Percentiles rank a stretch among this genome's conserved stretches.
Conservation (phyloP, 2,888 invertebrate species). For the Tenthredo mesomela region DNA sequence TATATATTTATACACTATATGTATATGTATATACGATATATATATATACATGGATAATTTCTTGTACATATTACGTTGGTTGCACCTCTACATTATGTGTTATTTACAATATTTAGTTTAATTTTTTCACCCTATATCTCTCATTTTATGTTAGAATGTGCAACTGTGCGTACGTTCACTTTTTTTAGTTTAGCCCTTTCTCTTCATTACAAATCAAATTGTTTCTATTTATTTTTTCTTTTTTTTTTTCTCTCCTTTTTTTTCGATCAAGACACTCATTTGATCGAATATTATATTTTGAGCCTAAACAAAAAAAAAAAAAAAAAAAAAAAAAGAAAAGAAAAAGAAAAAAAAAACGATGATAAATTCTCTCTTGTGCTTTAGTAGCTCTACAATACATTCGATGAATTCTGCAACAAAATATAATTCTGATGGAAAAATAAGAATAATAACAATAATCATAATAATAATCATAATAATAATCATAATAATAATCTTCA, state of each 20-base stretch:
- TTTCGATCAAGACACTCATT: background rate
- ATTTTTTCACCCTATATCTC: slow-evolving; percentile 55
- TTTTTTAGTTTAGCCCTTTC: slow-evolving; percentile 7
- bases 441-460: background rate
- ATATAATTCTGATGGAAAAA: background rate
- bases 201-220: slow-evolving; percentile 14
- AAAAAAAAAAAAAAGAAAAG: background rate
- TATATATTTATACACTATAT: slow-evolving; percentile 64
- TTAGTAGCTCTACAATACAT: background rate
- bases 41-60: slow-evolving; percentile 59
- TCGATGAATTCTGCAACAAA: slow-evolving; percentile 24
- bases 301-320: too few relatives aligned
- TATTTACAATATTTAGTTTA: slow-evolving; percentile 64
- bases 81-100: slow-evolving; percentile 53
- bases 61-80: slow-evolving; percentile 56
- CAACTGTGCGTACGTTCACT: slow-evolving; percentile 65
- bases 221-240: background rate
- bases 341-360: slow-evolving; percentile 9
- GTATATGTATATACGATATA: slow-evolving; percentile 61
- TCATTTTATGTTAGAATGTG: slow-evolving; percentile 61
- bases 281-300: background rate
- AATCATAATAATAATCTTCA: background rate
- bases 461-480: background rate
- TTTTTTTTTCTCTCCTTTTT: background rate
- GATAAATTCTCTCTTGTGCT: slow-evolving; percentile 1